Base-by-base conservation (phyloP, 1,140 invertebrate genomes). In the Lepidotrigona ventralis region DNA sequence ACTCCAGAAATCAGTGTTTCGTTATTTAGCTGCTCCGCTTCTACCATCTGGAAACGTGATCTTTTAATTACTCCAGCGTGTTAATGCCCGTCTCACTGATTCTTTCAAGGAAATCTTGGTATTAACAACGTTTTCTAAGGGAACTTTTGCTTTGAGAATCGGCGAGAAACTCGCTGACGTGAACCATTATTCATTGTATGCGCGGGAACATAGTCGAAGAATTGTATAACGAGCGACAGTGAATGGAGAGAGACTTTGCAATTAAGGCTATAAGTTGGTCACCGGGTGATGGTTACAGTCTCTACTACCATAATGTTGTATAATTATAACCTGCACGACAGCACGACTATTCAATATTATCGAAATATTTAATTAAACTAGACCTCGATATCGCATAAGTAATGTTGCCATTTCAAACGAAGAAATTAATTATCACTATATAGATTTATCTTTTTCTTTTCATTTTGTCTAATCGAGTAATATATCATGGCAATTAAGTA, bases 251-350 rank as follows among this genome's bases (percentile, higher is more conserved):
- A 80, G 73, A 53, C 21, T 81, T 68, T 14, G 26, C 33, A 64
- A 69, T 82, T 56, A 69, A 51, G 33, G 26, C 19, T 76, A 82
- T 69, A 82, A 69, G 73, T 82, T 82, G 73, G 73, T 76, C 80
- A 72, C 29, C 29, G 3, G 29, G 51, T 46, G 68, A 64, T 63
- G 54, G 56, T 79, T 68, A 72, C 60, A 33, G 29, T 83, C 26
- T 71, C 1, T 39, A 8, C 23, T 2, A 46, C 46, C 53, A 73
- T 53, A 56, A 64, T 14, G 8, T 23, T 17, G 54, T 21, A 14
- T 83, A 77, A 68, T 75, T 53, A n/a, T n/a, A 51, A 21, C 19
- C 14, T 11, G 51, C 23, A 17, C 4, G 29, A 60, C 53, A 58
- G 14, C 29, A 5, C 2, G 19, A 19, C 12, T 9, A 0, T n/a